These are phyloP conservation scores for Phymanthus crucifer DNA, from an alignment of 92 coral and sea anemone genomes.

Conservation along the genomic window DNA sequence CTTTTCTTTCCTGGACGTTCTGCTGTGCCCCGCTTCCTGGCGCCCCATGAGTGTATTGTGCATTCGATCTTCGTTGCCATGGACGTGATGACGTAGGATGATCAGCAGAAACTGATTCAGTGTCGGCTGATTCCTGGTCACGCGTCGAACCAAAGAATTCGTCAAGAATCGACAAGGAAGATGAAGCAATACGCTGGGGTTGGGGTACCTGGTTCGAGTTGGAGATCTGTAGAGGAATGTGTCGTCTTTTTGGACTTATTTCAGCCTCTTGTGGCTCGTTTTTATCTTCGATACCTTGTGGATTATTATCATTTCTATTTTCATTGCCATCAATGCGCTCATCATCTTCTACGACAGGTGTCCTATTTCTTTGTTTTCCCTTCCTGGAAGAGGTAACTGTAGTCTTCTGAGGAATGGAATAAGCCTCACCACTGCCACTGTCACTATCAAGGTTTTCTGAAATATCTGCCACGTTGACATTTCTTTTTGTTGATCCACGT, in stretches of 20 bases:
- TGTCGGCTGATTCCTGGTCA: background rate
- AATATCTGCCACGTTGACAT: background rate
- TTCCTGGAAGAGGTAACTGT: background rate
- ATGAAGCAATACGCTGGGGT: background rate
- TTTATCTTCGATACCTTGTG: background rate
- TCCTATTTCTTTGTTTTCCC: background rate
- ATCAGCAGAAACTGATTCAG: background rate
- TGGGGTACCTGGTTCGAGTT: background rate
- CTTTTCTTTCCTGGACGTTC: background rate
- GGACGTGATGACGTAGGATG: background rate
- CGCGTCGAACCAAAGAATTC: constrained; percentile 13
- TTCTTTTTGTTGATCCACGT: background rate
- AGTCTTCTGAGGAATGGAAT: background rate
- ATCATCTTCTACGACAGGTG: background rate
- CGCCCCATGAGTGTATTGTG: background rate
- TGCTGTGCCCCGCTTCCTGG: background rate
- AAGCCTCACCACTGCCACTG: background rate
- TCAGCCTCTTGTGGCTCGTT: background rate
- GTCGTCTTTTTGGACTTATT: background rate
- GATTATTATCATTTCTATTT: background rate
- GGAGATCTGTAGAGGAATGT: background rate
- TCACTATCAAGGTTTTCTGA: background rate
- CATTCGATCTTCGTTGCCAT: constrained; percentile 6
- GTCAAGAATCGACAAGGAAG: constrained; percentile 16
- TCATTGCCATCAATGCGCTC: background rate